Percentiles rank a stretch among this genome's conserved stretches.
Evolutionary conservation across 2,113 vertebrate species (phyloP).

Genomic region (Mixornis gularis): DNA sequence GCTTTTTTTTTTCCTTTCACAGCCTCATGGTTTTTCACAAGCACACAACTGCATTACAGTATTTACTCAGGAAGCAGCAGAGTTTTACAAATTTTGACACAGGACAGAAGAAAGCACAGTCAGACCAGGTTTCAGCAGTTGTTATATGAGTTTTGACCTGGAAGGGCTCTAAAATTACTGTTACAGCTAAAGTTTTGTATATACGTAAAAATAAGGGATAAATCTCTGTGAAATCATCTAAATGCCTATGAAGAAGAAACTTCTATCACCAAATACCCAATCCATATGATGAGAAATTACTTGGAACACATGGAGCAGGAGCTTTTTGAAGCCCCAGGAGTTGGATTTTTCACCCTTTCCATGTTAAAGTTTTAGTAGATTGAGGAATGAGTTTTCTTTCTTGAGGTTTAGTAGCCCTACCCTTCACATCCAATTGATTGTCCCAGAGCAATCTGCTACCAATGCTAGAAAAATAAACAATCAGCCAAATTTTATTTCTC

Average conservation of each 20-base stretch:
- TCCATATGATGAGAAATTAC: neutral
- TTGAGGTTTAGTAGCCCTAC: neutral
- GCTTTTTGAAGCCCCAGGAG: neutral
- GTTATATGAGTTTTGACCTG: neutral
- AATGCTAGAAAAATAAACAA: neutral
- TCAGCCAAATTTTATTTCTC: neutral
- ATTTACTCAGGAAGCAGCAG: neutral
- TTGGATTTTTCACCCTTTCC: neutral
- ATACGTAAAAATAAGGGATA: neutral
- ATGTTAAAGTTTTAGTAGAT: neutral
- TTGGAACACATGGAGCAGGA: neutral
- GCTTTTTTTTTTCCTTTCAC: neutral
- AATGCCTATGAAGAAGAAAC: neutral
- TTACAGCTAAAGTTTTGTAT: neutral
- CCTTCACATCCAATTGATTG: neutral
- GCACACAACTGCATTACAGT: neutral
- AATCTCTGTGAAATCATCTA: neutral
- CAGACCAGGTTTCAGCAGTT: neutral
- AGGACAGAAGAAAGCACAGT: neutral
- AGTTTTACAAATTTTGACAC: neutral
- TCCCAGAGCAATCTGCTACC: neutral
- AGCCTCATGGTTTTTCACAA: neutral
- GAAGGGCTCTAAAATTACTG: neutral
- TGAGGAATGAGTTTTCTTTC: neutral
- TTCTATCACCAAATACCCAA: neutral